These are phyloP conservation scores for Pantherophis guttatus DNA, from an alignment of 2,113 vertebrate genomes.

Conservation along the genomic window DNA sequence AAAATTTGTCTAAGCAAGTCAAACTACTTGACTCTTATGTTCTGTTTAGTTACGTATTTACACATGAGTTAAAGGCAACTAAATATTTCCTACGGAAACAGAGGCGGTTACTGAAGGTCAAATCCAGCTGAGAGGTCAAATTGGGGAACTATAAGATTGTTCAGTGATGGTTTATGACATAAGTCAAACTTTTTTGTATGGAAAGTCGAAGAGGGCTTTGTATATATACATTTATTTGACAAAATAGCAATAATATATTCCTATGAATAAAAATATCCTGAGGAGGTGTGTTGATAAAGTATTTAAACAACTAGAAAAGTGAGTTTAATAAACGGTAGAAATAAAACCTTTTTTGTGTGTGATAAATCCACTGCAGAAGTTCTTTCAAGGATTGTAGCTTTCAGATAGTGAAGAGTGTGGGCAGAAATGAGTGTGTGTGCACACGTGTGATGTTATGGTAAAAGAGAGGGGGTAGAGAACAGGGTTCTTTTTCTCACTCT, in stretches of 20 bases:
- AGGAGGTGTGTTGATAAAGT: background rate
- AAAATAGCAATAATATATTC: conserved; percentile 51
- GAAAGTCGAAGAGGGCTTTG: conserved; percentile 49
- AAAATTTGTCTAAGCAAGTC: conserved; percentile 81
- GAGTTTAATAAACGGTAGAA: conserved; percentile 52
- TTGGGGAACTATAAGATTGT: conserved; percentile 37
- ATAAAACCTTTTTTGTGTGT: conserved; percentile 2
- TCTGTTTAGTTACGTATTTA: conserved; percentile 69
- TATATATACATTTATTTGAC: conserved; percentile 64
- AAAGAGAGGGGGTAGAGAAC: background rate
- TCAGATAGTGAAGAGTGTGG: background rate
- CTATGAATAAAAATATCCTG: conserved; percentile 45
- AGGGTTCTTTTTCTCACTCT: background rate
- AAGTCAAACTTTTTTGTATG: conserved; percentile 66
- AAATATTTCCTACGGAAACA: conserved; percentile 75
- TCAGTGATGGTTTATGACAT: conserved; percentile 57
- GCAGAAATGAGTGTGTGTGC: background rate
- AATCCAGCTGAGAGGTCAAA: conserved; percentile 48
- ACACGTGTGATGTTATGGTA: background rate
- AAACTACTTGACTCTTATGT: conserved; percentile 62
- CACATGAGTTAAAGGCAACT: conserved; percentile 71
- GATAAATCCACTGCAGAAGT: conserved; percentile 24
- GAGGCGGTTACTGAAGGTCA: conserved; percentile 46
- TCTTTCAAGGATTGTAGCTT: background rate
- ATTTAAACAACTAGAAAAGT: conserved; percentile 39